These are phyloP conservation scores for Chymomyza procnemis DNA, from an alignment of 2,888 invertebrate species.

Conservation along the genomic window DNA sequence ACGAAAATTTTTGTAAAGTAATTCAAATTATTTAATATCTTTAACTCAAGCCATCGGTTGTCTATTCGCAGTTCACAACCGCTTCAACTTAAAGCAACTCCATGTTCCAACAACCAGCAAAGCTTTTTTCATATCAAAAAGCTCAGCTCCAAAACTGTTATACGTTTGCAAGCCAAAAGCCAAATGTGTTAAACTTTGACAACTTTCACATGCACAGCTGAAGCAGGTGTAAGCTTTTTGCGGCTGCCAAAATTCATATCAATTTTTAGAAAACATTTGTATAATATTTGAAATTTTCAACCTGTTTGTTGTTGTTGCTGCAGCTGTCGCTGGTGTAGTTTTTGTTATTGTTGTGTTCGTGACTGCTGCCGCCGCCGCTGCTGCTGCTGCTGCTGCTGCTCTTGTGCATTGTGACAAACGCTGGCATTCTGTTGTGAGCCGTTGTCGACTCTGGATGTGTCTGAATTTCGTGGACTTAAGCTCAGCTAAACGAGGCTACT, in stretches of 20 bases:
- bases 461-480: constrained; percentile 31
- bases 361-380: constrained; percentile 30
- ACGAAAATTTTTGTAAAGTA: too few relatives aligned
- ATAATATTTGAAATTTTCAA: constrained; percentile 33
- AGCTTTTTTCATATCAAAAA: constrained; percentile 12
- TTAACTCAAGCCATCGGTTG: too few relatives aligned
- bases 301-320: constrained; percentile 40
- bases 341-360: constrained; percentile 44
- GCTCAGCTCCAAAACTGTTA: constrained; percentile 23
- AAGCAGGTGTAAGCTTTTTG: constrained; percentile 42
- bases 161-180: constrained; percentile 14
- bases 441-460: constrained; percentile 50
- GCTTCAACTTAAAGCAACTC: not conserved
- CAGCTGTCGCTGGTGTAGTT: constrained; percentile 38
- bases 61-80: constrained; percentile 1
- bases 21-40: too few relatives aligned
- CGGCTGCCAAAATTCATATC: constrained; percentile 43
- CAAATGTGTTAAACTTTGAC: constrained; percentile 17
- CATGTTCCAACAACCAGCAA: constrained; percentile 13
- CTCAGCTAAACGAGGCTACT: constrained; percentile 32
- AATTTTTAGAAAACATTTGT: constrained; percentile 27
- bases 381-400: constrained; percentile 21
- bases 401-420: constrained; percentile 16
- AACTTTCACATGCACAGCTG: constrained; percentile 41
- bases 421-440: constrained; percentile 58